These are phyloP conservation scores for Microcebus griseorufus DNA, from an alignment of 2,113 vertebrate species.

Conservation along the genomic window DNA sequence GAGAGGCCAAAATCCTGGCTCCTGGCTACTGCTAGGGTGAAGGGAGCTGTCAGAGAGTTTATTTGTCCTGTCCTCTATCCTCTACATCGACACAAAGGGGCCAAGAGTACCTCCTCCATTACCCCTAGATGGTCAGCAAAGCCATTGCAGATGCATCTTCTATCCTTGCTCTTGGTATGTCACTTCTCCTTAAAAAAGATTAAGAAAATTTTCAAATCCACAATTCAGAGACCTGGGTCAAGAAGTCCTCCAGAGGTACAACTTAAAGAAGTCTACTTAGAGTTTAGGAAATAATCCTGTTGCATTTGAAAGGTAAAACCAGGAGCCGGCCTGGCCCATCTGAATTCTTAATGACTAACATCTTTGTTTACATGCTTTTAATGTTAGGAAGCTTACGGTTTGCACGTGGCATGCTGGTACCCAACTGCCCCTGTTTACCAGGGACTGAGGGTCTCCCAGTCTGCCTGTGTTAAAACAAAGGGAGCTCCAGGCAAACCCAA, in stretches of 20 bases:
- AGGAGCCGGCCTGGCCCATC: neutral
- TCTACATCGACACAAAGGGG: neutral
- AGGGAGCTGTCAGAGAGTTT: neutral
- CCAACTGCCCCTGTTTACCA: neutral
- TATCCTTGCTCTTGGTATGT: neutral
- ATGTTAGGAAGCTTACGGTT: neutral
- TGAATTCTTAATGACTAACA: neutral
- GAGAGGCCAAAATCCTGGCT: constrained; percentile 5
- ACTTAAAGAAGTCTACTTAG: neutral
- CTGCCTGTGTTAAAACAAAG: neutral
- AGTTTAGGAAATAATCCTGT: neutral
- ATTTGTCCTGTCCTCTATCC: neutral
- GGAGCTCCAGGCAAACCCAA: neutral
- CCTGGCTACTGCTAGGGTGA: neutral
- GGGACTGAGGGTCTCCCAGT: neutral
- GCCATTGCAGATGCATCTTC: neutral
- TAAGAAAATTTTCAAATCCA: neutral
- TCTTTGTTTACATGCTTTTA: neutral
- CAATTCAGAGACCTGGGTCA: neutral
- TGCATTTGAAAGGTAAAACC: neutral
- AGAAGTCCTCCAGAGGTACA: neutral
- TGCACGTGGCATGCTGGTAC: neutral
- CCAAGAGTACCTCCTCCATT: neutral
- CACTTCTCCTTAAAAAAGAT: neutral
- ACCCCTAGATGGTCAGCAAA: neutral